Conservation (phyloP, 2,113 vertebrate genomes). For the Oreochromis spilurus region DNA sequence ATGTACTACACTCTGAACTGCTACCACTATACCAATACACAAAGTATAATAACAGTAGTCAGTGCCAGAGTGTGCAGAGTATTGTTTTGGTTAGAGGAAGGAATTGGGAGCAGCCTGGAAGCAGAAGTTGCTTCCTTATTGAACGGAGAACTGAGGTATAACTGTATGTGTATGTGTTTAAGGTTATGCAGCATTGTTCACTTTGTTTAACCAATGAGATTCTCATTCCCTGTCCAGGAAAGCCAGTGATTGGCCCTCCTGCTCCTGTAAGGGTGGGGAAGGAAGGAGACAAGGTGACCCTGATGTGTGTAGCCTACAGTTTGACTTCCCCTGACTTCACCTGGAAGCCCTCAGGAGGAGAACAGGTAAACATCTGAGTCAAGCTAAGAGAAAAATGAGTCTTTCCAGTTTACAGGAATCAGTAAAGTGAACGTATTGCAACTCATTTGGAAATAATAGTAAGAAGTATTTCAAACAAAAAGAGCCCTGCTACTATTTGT, state of each 20-base stretch:
- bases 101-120: neutral
- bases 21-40: neutral
- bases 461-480: neutral
- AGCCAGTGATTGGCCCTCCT: slow-evolving; percentile 42
- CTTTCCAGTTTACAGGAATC: neutral
- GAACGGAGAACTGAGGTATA: neutral
- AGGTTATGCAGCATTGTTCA: neutral
- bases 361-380: slow-evolving; percentile 27
- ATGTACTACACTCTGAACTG: neutral
- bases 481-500: neutral
- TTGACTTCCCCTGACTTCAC: slow-evolving; percentile 56
- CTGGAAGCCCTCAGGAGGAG: slow-evolving; percentile 60
- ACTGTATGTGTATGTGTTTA: neutral
- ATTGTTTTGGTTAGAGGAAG: slow-evolving; percentile 20
- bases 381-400: neutral
- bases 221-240: slow-evolving; percentile 35
- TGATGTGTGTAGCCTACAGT: slow-evolving; percentile 49
- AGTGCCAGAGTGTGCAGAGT: neutral
- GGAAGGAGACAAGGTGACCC: slow-evolving; percentile 58
- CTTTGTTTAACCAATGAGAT: neutral
- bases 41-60: neutral
- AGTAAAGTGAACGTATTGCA: neutral
- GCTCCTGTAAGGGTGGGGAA: slow-evolving; percentile 22
- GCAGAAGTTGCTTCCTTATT: neutral
- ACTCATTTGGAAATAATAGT: neutral